Percentiles rank a stretch among this genome's conserved stretches.
phyloP scores from a whole-genome alignment of 2,888 invertebrate species.

The Drosophila melanocephala region DNA sequence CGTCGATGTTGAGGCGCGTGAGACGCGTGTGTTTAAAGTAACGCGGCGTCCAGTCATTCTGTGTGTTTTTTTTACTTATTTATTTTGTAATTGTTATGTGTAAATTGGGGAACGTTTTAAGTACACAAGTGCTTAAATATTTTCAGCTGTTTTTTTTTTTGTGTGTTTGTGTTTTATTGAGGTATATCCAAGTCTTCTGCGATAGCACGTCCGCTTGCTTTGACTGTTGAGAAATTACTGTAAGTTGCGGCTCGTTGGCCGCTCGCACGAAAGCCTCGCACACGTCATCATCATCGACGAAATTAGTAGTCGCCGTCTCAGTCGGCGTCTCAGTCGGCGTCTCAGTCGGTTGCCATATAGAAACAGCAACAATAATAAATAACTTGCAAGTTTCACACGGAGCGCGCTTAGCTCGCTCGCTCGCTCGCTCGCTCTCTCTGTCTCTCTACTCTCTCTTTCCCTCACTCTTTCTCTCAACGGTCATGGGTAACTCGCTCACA shows the following conservation, averaged over 20 bases:
- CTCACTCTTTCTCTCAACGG: constrained; percentile 22
- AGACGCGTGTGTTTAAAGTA: constrained; percentile 79
- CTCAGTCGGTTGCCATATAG: constrained; percentile 24
- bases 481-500: constrained; percentile 45
- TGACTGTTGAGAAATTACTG: constrained; percentile 79
- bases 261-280: constrained; percentile 70
- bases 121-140: constrained; percentile 22
- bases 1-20: constrained; percentile 83
- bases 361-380: constrained; percentile 23
- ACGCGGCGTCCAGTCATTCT: constrained; percentile 83
- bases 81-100: constrained; percentile 3
- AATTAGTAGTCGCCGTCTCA: constrained; percentile 62
- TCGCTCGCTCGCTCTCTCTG: neutral
- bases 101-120: constrained; percentile 51
- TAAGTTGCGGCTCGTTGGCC: constrained; percentile 59
- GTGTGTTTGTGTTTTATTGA: constrained; percentile 6
- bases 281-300: constrained; percentile 78
- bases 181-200: constrained; percentile 9
- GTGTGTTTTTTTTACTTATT: constrained; percentile 18
- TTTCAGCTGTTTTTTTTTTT: constrained; percentile 4
- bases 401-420: neutral
- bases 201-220: constrained; percentile 70
- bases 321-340: constrained; percentile 20
- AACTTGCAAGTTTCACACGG: neutral
- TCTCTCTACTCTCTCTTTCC: constrained; percentile 5